phyloP scores from a whole-genome alignment of 2,113 vertebrate genomes.

The Cochlearius cochlearius region DNA sequence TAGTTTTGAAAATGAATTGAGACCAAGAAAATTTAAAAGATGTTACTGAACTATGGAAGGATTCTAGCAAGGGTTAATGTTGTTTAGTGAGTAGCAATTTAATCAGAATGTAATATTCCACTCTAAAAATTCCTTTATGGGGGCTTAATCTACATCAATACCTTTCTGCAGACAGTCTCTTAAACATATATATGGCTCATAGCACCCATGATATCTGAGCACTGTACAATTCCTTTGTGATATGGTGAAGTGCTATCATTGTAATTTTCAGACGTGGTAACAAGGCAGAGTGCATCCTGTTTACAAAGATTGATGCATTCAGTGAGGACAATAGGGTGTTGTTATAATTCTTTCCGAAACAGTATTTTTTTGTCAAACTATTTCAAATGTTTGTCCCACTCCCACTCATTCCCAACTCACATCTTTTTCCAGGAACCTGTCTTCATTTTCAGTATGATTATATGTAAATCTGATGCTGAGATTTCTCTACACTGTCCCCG shows the following conservation, averaged over 20 bases:
- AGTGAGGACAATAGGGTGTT: not conserved
- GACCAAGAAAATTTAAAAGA: not conserved
- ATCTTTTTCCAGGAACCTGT: not conserved
- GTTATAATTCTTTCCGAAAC: not conserved
- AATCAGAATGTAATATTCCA: not conserved
- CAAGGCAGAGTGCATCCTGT: not conserved
- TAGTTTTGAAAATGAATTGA: not conserved
- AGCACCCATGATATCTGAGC: not conserved
- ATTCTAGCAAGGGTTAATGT: not conserved
- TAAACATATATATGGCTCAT: not conserved
- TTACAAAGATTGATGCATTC: not conserved
- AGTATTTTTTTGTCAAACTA: not conserved
- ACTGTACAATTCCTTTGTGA: not conserved
- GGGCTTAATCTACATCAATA: not conserved
- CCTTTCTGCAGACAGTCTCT: not conserved
- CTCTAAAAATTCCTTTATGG: not conserved
- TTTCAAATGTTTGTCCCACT: not conserved
- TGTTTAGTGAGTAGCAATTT: not conserved
- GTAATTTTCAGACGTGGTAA: not conserved
- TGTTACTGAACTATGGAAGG: not conserved
- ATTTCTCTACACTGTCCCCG: not conserved
- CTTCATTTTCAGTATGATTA: not conserved
- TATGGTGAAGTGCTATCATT: not conserved
- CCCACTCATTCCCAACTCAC: not conserved
- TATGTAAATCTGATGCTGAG: not conserved